Evolutionary conservation across 1,140 invertebrate genomes (phyloP), one percentile per base, ranked within the genome.

Genomic region (Heliconius nattereri): DNA sequence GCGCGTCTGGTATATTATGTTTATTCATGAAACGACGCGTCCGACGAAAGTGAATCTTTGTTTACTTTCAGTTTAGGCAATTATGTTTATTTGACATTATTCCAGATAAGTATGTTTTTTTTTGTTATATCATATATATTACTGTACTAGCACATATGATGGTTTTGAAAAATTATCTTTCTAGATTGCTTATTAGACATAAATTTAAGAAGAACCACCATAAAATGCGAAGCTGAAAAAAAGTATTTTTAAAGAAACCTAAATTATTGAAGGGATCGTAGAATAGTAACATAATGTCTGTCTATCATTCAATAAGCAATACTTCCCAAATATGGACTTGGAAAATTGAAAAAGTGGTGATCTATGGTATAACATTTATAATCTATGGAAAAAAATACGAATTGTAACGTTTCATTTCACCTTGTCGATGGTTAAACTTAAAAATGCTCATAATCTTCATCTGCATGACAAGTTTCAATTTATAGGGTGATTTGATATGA

Each of bases 11-110:
- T 86, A 86, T 89, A 87, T 90, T 88, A 91, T 93, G 91, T 93
- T 91, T 93, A 93, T 93, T 93, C 91, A 92, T 92, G 91, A 91
- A 88, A 91, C 89, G 87, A 87, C 90, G 87, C 87, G 85, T 86
- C 88, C 84, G 87, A 81, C 81, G 90, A 91, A 91, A 91, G 90
- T 88, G 88, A 92, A 90, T 89, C 86, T 91, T 89, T 88, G 90
- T 91, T 90, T 84, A 84, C 83, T 83, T 79, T 73, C 49, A 70
- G 78, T 60, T 79, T 73, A 80, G 75, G 29, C 45, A 35, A 71
- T 77, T 77, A 45, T 54, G 29, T 72, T 72, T 29, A 66, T 66
- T 66, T 66, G 29, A 72, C 29, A 13, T 71, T 71, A 26, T 66
- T 66, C 11, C 1, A 26, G 23, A 66, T 66, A 29, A 29, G 60